Base-by-base conservation (phyloP, 1,140 invertebrate genomes). In the Thaumatotibia leucotreta region DNA sequence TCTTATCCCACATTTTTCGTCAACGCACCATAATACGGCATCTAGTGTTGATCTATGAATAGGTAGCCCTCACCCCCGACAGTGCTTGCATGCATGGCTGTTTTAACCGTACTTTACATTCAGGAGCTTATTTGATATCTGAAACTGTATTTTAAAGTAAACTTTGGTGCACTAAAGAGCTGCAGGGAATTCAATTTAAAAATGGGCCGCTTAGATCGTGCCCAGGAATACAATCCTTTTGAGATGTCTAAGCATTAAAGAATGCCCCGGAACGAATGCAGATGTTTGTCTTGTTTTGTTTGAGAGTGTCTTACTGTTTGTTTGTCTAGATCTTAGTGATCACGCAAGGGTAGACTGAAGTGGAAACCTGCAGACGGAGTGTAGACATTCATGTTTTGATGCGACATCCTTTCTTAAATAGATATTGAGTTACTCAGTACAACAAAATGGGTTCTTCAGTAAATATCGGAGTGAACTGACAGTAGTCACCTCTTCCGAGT, bases 161-260 rank as follows among this genome's bases (percentile, higher is more conserved):
- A 58, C 52, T 17, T 14, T 29, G 23, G 23, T 58, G 52, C 52
- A 58, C 52, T 58, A 58, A 29, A 27, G 52, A 58, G 52, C 14
- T 4, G 22, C 50, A n/a, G 24, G 23, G 52, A 58, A 58, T 58
- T 58, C 24, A 58, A 58, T 58, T 58, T 58, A 58, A 58, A 58
- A 58, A 58, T 58, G 52, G 52, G 52, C 23, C 50, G 22, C 52
- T 58, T 31, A 29, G 24, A 58, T 11, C 52, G 17, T 20, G 17
- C 39, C 4, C 14, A 17, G 14, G 39, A 39, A 39, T 45, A 17
- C 39, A 45, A 45, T 20, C 14, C 39, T 45, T 20, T 20, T 45
- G 39, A 45, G 39, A 45, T 8, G 39, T 45, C 6, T 20, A 45
- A 45, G 14, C 39, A 45, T 45, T 45, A 20, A 45, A 45, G 39